Base-by-base conservation (phyloP, 2,797 vertebrate species). In the Paramormyrops hopkinsi region DNA sequence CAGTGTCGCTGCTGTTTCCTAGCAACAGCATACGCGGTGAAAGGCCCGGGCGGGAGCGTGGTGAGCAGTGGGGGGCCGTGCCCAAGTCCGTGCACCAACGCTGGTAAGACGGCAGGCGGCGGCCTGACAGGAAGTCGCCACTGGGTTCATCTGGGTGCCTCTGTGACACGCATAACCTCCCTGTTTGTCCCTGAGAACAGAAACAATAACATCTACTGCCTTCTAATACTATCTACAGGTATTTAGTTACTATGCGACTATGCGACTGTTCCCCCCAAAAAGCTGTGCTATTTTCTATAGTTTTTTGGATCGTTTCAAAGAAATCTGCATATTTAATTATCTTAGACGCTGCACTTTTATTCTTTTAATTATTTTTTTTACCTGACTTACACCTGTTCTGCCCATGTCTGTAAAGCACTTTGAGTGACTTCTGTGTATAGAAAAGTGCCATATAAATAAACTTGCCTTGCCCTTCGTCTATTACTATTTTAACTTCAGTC, bases 1-100 rank as follows among this genome's bases (percentile, higher is more conserved):
- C 50, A 12, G 22, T 86, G 85, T 94, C 92, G 92, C 92, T 90
- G 93, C 91, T 89, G 95, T 96, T 96, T 95, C 96, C 94, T 96
- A 94, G 96, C 95, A 96, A 96, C 95, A 90, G 93, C 89, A 92
- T 91, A 92, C 93, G 90, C 91, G 89, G 92, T 92, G 90, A 90
- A 90, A 90, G 91, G 89, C 19, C 8, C 3, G 14, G 14, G 82
- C n/a, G 4, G n/a, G 84, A 86, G 46, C 3, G 22, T 54, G 53
- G 90, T 91, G 88, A 92, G 91, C 3, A 5, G 12, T 92, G 91
- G 79, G 89, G 89, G 91, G 90, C 89, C 89, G 91, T 88, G 88
- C 44, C 2, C 93, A 92, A 93, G 93, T 90, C 89, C 89, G 91
- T 88, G 88, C 44, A 12, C 93, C 92, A 93, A 92, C 90, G 6